Percentiles rank a stretch among this genome's conserved stretches.
Evolutionary conservation across 2,888 invertebrate species (phyloP).

Genomic region (Heliconius aoede): DNA sequence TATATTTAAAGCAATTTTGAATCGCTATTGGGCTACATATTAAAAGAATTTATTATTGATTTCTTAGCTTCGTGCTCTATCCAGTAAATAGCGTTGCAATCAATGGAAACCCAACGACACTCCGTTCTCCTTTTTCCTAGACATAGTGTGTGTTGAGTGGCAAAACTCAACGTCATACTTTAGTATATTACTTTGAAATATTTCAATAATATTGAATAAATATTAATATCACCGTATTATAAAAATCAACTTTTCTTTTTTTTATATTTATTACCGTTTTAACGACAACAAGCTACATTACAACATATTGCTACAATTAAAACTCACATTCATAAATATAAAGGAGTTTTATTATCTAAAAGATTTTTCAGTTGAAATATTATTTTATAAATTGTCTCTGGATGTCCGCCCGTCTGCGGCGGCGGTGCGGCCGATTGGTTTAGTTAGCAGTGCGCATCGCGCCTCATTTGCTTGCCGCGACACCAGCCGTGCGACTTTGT

Average conservation of each 20-base stretch:
- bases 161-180: neutral
- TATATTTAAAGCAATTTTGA: too few relatives aligned
- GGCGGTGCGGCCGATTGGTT: slow-evolving; percentile 75
- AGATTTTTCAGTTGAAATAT: slow-evolving; percentile 1
- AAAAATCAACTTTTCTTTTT: neutral
- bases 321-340: neutral
- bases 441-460: slow-evolving; percentile 83
- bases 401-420: slow-evolving; percentile 57
- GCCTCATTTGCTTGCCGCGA: slow-evolving; percentile 81
- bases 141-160: neutral
- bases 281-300: neutral
- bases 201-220: neutral
- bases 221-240: neutral
- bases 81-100: too few relatives aligned
- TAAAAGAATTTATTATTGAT: too few relatives aligned
- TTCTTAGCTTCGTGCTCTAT: too few relatives aligned
- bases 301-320: neutral
- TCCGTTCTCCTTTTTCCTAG: neutral
- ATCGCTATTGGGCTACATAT: too few relatives aligned
- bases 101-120: too few relatives aligned
- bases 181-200: neutral
- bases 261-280: neutral
- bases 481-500: slow-evolving; percentile 68
- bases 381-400: slow-evolving; percentile 1
- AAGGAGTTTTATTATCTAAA: neutral